Conservation (phyloP, 2,888 invertebrate genomes). For the Acrocera orbiculus region DNA sequence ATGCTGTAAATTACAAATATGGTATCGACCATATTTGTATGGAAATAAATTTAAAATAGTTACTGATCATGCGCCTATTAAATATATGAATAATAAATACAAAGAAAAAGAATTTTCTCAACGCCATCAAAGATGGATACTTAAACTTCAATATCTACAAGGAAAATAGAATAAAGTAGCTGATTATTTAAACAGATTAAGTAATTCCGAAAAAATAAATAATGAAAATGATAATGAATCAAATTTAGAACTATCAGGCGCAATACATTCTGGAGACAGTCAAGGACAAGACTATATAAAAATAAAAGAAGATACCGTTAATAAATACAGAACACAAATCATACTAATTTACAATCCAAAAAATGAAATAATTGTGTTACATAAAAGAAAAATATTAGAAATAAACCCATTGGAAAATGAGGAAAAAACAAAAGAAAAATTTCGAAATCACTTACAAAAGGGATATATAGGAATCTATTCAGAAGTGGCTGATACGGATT, state of each 20-base stretch:
- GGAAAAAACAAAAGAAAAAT: conserved; percentile 8
- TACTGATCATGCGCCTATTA: conserved; percentile 6
- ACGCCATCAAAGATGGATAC: conserved; percentile 7
- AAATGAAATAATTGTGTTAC: too few species aligned
- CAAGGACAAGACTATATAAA: conserved; percentile 7
- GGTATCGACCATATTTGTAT: too few species aligned
- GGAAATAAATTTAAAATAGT: conserved; percentile 9
- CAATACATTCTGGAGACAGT: conserved; percentile 6
- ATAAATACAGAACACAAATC: too few species aligned
- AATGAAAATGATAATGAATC: too few species aligned
- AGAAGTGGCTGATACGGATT: conserved; percentile 2
- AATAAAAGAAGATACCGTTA: conserved; percentile 5
- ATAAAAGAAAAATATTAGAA: too few species aligned
- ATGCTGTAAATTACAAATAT: conserved; percentile 9
- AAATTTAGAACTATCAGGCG: conserved; percentile 3
- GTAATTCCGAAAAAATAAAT: conserved; percentile 5
- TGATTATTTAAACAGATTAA: conserved; percentile 8
- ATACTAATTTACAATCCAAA: too few species aligned
- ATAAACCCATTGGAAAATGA: conserved; percentile 3
- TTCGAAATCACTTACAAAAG: conserved; percentile 5
- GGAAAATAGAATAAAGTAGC: conserved; percentile 6
- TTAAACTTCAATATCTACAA: conserved; percentile 4
- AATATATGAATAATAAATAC: conserved; percentile 7
- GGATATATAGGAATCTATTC: too few species aligned
- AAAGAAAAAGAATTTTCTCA: conserved; percentile 7